These are phyloP conservation scores for Alentia gelatinosa DNA, from an alignment of 2,888 invertebrate species.

Conservation along the genomic window DNA sequence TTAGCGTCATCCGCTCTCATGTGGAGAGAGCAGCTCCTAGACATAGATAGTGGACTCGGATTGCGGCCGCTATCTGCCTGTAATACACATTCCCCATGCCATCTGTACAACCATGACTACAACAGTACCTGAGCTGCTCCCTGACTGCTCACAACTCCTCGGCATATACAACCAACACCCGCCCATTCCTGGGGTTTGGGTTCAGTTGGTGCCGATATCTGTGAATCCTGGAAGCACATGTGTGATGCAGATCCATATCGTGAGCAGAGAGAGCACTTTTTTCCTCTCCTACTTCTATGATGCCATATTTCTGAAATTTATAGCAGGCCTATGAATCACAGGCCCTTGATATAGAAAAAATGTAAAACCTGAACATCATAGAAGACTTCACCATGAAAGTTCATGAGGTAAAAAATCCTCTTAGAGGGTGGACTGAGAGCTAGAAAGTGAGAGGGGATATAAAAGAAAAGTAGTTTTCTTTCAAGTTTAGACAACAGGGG, in stretches of 20 bases:
- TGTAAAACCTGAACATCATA: too few relatives aligned
- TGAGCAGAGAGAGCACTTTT: too few relatives aligned
- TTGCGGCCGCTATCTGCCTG: background rate
- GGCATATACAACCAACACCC: background rate
- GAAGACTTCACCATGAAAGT: too few relatives aligned
- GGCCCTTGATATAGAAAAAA: too few relatives aligned
- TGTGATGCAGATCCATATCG: background rate
- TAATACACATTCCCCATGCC: conserved; percentile 31
- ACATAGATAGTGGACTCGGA: background rate
- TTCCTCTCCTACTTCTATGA: too few relatives aligned
- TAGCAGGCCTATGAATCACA: too few relatives aligned
- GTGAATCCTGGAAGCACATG: background rate
- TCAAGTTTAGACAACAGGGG: too few relatives aligned
- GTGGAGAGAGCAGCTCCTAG: background rate
- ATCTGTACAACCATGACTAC: conserved; percentile 21
- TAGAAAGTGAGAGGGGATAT: too few relatives aligned
- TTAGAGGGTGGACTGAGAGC: too few relatives aligned
- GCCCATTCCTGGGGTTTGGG: background rate
- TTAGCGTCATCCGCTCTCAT: background rate
- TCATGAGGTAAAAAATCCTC: too few relatives aligned
- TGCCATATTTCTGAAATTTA: too few relatives aligned
- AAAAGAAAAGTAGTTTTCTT: too few relatives aligned
- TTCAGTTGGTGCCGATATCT: background rate
- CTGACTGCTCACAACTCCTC: background rate
- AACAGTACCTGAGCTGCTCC: background rate